Percentiles rank a stretch among this genome's conserved stretches.
These are phyloP conservation scores for Drosophila prolongata DNA, from an alignment of 2,888 invertebrate species.

Conservation along the genomic window DNA sequence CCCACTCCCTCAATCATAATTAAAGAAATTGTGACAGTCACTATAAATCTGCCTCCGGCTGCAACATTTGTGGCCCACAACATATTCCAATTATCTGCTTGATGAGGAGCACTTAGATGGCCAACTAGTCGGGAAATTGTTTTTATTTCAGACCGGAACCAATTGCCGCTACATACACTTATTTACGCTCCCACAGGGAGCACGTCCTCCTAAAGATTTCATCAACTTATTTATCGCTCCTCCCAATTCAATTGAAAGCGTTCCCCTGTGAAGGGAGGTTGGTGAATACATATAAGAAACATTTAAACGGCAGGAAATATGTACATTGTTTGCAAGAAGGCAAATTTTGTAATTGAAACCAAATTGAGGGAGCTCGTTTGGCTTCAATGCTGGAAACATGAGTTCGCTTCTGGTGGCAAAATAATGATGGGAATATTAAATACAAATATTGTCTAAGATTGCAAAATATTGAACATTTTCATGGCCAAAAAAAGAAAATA, in stretches of 20 bases:
- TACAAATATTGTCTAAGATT: slow-evolving; percentile 1
- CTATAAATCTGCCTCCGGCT: slow-evolving; percentile 2
- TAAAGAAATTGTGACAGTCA: slow-evolving; percentile 18
- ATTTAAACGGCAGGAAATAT: slow-evolving; percentile 11
- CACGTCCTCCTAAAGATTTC: slow-evolving; percentile 19
- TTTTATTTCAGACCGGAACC: slow-evolving; percentile 15
- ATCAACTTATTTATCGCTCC: slow-evolving; percentile 34
- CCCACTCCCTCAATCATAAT: slow-evolving; percentile 15
- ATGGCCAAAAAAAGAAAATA: not conserved
- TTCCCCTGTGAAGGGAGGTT: not conserved
- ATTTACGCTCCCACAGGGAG: slow-evolving; percentile 18
- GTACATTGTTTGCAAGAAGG: slow-evolving; percentile 22
- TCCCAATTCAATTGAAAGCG: slow-evolving; percentile 35
- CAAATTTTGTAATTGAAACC: slow-evolving; percentile 29
- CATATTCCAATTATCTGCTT: slow-evolving; percentile 18
- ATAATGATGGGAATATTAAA: slow-evolving; percentile 15
- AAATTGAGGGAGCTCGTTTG: slow-evolving; percentile 15
- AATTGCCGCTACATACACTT: slow-evolving; percentile 8
- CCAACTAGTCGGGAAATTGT: slow-evolving; percentile 25
- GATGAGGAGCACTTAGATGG: slow-evolving; percentile 11
- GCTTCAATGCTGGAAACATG: slow-evolving; percentile 15
- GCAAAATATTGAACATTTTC: not conserved
- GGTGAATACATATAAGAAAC: not conserved
- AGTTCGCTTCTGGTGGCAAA: slow-evolving; percentile 1
- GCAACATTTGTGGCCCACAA: slow-evolving; percentile 7